These are phyloP conservation scores for Andrena marginata DNA, from an alignment of 2,888 invertebrate genomes.

Conservation along the genomic window DNA sequence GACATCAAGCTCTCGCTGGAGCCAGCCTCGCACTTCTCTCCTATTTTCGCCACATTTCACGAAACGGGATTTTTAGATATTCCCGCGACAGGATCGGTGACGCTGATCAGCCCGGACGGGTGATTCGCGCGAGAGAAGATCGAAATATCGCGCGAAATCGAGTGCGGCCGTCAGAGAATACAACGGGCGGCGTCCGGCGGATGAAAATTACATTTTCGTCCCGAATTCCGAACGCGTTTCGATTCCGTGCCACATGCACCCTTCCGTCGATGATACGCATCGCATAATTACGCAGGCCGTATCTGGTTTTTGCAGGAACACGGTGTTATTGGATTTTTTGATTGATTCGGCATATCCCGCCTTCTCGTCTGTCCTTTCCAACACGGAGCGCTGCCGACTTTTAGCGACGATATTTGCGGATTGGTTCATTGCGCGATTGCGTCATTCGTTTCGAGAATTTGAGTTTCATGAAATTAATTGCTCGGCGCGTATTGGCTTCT, in stretches of 20 bases:
- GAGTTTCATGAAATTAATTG: neutral
- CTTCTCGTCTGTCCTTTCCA: neutral
- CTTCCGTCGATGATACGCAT: slow-evolving; percentile 23
- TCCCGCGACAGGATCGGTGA: slow-evolving; percentile 2
- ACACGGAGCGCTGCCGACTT: slow-evolving; percentile 1
- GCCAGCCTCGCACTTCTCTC: too few relatives aligned
- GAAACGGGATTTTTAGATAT: slow-evolving; percentile 25
- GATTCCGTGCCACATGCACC: slow-evolving; percentile 19
- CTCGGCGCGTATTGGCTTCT: neutral
- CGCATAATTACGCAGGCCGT: slow-evolving; percentile 44
- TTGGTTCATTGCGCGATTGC: neutral
- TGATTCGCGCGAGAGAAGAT: slow-evolving; percentile 57
- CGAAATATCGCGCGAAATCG: slow-evolving; percentile 59
- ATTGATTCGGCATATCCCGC: slow-evolving; percentile 23
- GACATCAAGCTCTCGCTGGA: slow-evolving; percentile 28
- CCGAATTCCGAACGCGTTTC: slow-evolving; percentile 46
- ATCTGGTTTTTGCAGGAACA: slow-evolving; percentile 21
- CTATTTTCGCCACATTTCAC: neutral
- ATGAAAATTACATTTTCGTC: slow-evolving; percentile 59
- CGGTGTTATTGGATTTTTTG: slow-evolving; percentile 52
- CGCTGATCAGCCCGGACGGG: slow-evolving; percentile 57
- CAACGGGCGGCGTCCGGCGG: slow-evolving; percentile 42
- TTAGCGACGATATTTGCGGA: slow-evolving; percentile 15
- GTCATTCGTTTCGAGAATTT: slow-evolving; percentile 2
- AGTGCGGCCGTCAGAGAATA: slow-evolving; percentile 25